These are phyloP conservation scores for Synodontis membranacea DNA, from an alignment of 2,113 vertebrate species.

Conservation along the genomic window DNA sequence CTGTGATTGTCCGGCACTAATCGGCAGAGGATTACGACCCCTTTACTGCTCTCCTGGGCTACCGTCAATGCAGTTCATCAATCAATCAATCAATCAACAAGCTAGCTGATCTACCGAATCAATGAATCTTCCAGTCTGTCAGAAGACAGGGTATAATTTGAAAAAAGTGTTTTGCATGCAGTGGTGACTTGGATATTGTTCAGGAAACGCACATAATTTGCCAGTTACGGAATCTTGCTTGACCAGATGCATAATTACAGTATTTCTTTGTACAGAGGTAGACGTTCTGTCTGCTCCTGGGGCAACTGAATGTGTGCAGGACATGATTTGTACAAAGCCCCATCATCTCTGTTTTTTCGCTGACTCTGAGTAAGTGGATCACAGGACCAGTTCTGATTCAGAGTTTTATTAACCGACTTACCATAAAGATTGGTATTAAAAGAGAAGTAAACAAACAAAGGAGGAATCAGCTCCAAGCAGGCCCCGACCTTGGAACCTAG, in stretches of 20 bases:
- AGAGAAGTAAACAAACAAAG: slow-evolving; percentile 24
- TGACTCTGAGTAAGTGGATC: too few relatives aligned
- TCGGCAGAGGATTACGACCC: slow-evolving; percentile 57
- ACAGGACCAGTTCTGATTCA: neutral
- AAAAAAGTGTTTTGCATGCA: neutral
- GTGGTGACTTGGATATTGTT: slow-evolving; percentile 27
- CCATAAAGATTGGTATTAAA: neutral
- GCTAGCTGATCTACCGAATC: slow-evolving; percentile 15
- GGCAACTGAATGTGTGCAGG: neutral
- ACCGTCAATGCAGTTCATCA: slow-evolving; percentile 32
- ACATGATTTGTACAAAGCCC: neutral
- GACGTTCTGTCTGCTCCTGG: slow-evolving; percentile 34
- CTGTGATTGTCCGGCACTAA: slow-evolving; percentile 61
- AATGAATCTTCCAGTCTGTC: slow-evolving; percentile 21
- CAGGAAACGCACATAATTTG: neutral
- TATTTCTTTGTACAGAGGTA: slow-evolving; percentile 21
- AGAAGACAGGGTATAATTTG: slow-evolving; percentile 17
- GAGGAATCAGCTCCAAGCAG: slow-evolving; percentile 20
- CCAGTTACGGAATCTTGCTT: slow-evolving; percentile 36
- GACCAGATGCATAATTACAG: slow-evolving; percentile 51
- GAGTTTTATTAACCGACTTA: neutral
- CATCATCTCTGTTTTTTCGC: neutral
- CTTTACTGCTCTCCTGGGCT: slow-evolving; percentile 52
- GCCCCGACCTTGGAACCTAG: slow-evolving; percentile 17
- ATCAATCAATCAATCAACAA: slow-evolving; percentile 44